These are phyloP conservation scores for Pseudobourletiella spinata DNA, from an alignment of 1,140 invertebrate species.

Conservation along the genomic window DNA sequence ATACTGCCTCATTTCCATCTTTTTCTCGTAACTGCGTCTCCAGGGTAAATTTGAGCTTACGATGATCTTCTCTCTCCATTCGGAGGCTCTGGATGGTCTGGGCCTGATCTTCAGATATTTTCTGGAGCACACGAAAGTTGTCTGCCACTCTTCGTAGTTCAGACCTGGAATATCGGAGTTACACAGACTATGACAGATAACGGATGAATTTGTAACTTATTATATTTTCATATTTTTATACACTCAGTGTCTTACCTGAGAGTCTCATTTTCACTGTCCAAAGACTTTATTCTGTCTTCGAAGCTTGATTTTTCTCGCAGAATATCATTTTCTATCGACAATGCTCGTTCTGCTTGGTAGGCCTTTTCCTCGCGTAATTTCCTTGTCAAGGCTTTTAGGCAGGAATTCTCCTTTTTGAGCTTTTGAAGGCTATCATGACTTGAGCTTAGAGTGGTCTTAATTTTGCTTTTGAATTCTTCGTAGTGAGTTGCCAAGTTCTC, in stretches of 20 bases:
- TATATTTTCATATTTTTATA: no score
- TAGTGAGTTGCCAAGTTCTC: background rate
- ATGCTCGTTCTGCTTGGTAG: background rate
- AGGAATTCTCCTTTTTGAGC: background rate
- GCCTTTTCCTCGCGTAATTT: background rate
- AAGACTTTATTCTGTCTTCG: background rate
- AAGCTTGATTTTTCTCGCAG: background rate
- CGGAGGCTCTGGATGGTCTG: conserved; percentile 13
- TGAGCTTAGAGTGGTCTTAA: background rate
- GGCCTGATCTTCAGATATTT: conserved; percentile 21
- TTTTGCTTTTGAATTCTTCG: background rate
- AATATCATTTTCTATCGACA: background rate
- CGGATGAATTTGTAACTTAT: no score
- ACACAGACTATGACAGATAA: no score
- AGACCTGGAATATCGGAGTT: background rate
- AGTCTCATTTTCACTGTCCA: conserved; percentile 5
- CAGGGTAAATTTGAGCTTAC: conserved; percentile 6
- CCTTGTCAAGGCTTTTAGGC: background rate
- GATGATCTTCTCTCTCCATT: conserved; percentile 6
- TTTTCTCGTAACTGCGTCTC: conserved; percentile 14
- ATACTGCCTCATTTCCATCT: conserved; percentile 10
- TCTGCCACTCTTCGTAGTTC: conserved; percentile 9
- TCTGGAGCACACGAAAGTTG: conserved; percentile 15
- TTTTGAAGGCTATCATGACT: background rate
- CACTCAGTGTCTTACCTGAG: no score